Base-by-base conservation (phyloP, 2,888 invertebrate species). In the Campopleginae sp. region DNA sequence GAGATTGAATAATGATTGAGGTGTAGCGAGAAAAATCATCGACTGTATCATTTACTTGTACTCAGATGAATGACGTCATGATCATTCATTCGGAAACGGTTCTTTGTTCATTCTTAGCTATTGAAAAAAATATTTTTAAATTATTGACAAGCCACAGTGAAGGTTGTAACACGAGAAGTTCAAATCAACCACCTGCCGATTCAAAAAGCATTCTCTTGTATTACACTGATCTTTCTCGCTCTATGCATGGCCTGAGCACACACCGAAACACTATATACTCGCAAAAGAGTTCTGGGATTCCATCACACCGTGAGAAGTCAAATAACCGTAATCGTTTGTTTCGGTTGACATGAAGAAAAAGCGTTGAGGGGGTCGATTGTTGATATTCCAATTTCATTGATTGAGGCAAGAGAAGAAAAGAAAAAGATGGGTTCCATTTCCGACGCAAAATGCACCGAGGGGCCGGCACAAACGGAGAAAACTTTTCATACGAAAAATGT, bases 391-490 rank as follows among this genome's bases (percentile, higher is more conserved):
- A 54, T 71, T 77, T 38, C 31, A 48, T 51, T 77, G 63, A 71
- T 63, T 70, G 33, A 81, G 31, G 19, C 14, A 51, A 10, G 14
- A 19, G 38, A 54, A 54, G 46, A 3, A 65, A 74, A 31, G 8
- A 12, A 42, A 33, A 70, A 68, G 31, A 23, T 23, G 46, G 76
- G 27, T 76, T 76, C 44, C 33, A 44, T 65, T 51, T 42, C 31
- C 10, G 33, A 65, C 38, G 63, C n/a, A 17, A 65, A 38, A 46
- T 76, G 63, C 75, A 71, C 63, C 61, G 71, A 71, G 76, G 72
- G 70, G 72, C 48, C 42, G 46, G 54, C 68, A 79, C 42, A 83
- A 84, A 76, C 46, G 33, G 12, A n/a, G 31, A 77, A 76, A 82
- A 77, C 31, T 76, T 82, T 70, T 19, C 46, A 68, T 46, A 46